phyloP scores from a whole-genome alignment of 2,888 invertebrate genomes.

The Pheosia tremula region DNA sequence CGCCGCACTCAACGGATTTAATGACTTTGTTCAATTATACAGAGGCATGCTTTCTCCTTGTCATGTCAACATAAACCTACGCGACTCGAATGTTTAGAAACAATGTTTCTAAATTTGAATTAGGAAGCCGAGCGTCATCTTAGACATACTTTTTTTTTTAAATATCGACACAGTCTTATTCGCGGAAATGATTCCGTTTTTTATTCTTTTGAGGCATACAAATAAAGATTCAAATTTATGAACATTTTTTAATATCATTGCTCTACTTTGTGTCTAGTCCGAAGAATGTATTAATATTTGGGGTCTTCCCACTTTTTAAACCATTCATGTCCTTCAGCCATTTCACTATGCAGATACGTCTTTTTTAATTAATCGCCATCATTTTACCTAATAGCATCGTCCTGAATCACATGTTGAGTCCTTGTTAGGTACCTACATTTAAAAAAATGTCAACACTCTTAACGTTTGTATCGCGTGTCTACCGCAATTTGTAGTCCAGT shows the following conservation, averaged over 20 bases:
- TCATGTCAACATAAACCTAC: slow-evolving; percentile 1
- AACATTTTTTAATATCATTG: no score
- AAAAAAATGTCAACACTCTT: slow-evolving; percentile 11
- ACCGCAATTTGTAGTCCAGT: slow-evolving; percentile 9
- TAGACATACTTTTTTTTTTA: not conserved
- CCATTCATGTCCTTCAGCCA: no score
- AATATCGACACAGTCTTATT: no score
- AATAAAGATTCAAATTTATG: no score
- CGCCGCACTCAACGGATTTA: not conserved
- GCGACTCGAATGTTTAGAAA: not conserved
- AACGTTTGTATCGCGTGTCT: slow-evolving; percentile 31
- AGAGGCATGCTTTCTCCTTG: slow-evolving; percentile 17
- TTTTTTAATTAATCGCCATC: no score
- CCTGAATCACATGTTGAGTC: no score
- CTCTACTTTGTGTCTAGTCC: no score
- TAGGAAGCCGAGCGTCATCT: not conserved
- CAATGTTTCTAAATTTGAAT: not conserved
- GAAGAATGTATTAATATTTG: no score
- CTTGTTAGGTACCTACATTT: not conserved
- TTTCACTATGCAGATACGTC: no score
- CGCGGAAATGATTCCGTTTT: no score
- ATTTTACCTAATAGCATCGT: no score
- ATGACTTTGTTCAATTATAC: not conserved
- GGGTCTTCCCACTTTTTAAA: no score
- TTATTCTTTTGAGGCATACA: not conserved